phyloP scores from a whole-genome alignment of 2,888 invertebrate species.

The Acanthosepion pharaonis region DNA sequence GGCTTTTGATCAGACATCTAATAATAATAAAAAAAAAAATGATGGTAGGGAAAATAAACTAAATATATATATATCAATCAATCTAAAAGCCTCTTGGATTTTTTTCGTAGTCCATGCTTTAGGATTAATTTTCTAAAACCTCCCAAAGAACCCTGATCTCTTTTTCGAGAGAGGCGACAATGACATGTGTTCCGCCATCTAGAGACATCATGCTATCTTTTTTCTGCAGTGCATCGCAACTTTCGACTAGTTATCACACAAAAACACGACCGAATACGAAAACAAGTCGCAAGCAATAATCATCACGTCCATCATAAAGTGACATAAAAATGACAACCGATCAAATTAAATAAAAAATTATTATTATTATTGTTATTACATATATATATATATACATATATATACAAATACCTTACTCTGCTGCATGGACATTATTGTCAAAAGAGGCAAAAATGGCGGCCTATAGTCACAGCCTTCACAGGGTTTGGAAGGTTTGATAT shows the following conservation, averaged over 20 bases:
- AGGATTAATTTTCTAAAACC: too few species aligned
- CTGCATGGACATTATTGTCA: constrained; percentile 40
- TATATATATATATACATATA: neutral
- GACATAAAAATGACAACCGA: neutral
- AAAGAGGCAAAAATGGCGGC: constrained; percentile 42
- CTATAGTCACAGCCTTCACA: neutral
- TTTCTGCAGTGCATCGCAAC: neutral
- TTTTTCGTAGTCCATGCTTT: too few species aligned
- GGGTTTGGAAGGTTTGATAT: constrained; percentile 39
- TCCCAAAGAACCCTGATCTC: too few species aligned
- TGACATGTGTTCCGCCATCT: neutral
- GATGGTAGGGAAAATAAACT: too few species aligned
- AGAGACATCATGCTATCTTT: neutral
- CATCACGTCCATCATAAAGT: too few species aligned
- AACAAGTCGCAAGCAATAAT: neutral
- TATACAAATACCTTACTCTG: constrained; percentile 38
- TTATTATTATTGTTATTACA: neutral
- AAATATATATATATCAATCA: neutral
- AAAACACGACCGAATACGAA: neutral
- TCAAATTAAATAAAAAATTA: neutral
- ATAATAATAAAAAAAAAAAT: neutral
- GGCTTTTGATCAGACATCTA: neutral
- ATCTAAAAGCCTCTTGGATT: neutral
- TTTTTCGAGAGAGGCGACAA: neutral
- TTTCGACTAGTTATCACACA: neutral